A percentile compares a stretch with the other conserved stretches of the same genome.
phyloP scores from a whole-genome alignment of 92 coral and sea anemone genomes.

The Palythoa heliodiscus region DNA sequence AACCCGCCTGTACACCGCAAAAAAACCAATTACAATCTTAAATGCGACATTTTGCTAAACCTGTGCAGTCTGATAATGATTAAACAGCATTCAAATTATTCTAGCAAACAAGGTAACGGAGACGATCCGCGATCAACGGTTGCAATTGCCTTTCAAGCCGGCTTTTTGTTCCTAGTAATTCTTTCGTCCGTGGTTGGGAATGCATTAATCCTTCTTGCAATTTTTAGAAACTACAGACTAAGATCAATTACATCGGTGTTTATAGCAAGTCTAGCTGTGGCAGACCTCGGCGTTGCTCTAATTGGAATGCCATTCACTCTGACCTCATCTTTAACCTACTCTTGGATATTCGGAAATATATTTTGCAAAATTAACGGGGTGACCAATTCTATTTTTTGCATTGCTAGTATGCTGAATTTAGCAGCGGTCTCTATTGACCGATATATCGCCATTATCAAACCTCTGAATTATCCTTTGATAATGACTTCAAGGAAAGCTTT shows the following conservation, averaged over 20 bases:
- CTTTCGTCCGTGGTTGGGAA: constrained; percentile 81
- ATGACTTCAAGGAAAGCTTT: constrained; percentile 65
- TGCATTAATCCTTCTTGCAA: constrained; percentile 75
- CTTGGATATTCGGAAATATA: constrained; percentile 73
- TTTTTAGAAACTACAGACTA: constrained; percentile 67
- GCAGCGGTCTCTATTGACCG: constrained; percentile 89
- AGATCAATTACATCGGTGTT: constrained; percentile 76
- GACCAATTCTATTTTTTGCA: constrained; percentile 78
- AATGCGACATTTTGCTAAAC: background rate
- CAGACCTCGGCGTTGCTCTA: constrained; percentile 77
- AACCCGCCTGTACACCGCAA: background rate
- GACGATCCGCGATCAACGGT: constrained; percentile 61
- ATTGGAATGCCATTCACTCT: constrained; percentile 87
- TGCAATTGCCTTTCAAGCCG: constrained; percentile 73
- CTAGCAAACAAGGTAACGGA: background rate
- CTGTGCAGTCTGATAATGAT: background rate
- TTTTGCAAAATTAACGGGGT: constrained; percentile 86
- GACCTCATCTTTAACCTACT: constrained; percentile 75
- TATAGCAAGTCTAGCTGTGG: constrained; percentile 84
- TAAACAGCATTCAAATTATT: background rate
- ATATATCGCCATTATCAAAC: constrained; percentile 82
- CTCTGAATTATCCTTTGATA: constrained; percentile 70
- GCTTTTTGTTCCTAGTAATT: constrained; percentile 63
- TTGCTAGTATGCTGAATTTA: constrained; percentile 81
- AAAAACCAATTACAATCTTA: background rate